phyloP scores from a whole-genome alignment of 2,888 invertebrate genomes.

The Sphaerophoria taeniata region DNA sequence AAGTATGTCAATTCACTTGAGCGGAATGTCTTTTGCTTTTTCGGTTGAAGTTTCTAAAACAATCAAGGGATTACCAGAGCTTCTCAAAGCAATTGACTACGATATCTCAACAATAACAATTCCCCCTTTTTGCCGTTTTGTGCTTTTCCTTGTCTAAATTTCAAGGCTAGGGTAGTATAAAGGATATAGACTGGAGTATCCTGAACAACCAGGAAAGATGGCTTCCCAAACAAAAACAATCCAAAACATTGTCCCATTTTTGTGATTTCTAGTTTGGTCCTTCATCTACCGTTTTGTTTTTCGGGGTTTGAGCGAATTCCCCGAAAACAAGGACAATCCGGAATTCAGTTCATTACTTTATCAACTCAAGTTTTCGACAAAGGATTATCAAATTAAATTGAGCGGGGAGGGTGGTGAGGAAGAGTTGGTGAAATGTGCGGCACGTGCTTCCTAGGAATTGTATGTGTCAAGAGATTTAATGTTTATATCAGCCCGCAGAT shows the following conservation, averaged over 20 bases:
- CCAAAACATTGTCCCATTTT: no score
- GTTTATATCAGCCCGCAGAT: no score
- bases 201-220: no score
- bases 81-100: constrained; percentile 28
- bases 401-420: background rate
- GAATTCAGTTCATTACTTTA: constrained; percentile 5
- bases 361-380: background rate
- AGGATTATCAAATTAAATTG: constrained; percentile 22
- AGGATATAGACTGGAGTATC: no score
- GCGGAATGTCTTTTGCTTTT: constrained; percentile 36
- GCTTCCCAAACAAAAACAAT: no score
- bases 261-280: background rate
- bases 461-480: no score
- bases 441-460: no score
- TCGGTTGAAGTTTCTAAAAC: constrained; percentile 61
- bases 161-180: no score
- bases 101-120: constrained; percentile 44
- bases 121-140: no score
- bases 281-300: background rate
- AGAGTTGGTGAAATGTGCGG: background rate
- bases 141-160: no score
- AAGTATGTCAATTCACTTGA: constrained; percentile 56
- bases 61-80: constrained; percentile 62
- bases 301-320: background rate
- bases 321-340: constrained; percentile 5